Percentiles rank a stretch among this genome's conserved stretches.
phyloP scores from a whole-genome alignment of 2,888 invertebrate genomes.

The Phasia obesa region DNA sequence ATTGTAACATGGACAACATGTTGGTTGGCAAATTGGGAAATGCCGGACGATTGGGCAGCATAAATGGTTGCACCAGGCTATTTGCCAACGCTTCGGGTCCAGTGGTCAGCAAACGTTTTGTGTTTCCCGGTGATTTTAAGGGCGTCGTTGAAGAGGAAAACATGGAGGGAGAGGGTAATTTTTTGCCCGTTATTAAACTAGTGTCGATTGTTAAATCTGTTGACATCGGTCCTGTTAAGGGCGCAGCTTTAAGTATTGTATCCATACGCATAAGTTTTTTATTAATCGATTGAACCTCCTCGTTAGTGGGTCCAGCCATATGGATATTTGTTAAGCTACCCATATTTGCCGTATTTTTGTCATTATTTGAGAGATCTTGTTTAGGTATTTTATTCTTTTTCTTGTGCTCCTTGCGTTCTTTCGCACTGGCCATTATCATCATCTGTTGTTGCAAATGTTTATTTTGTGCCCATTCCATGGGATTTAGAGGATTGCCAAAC shows the following conservation, averaged over 20 bases:
- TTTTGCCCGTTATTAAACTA: conserved; percentile 56
- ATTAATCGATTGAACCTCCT: conserved; percentile 77
- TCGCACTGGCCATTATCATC: conserved; percentile 68
- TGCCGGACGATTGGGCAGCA: conserved; percentile 73
- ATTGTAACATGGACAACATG: conserved; percentile 77
- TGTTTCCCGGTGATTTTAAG: conserved; percentile 58
- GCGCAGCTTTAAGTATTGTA: conserved; percentile 74
- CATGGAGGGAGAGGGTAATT: conserved; percentile 47
- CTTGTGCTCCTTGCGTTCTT: conserved; percentile 77
- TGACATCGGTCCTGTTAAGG: conserved; percentile 74
- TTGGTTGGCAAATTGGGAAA: conserved; percentile 76
- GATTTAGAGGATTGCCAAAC: conserved; percentile 57
- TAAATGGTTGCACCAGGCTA: conserved; percentile 56
- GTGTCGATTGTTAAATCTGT: conserved; percentile 58
- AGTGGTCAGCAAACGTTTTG: conserved; percentile 52
- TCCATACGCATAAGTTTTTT: conserved; percentile 83
- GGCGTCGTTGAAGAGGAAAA: conserved; percentile 48
- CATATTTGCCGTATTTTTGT: conserved; percentile 44
- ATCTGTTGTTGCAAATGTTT: conserved; percentile 68
- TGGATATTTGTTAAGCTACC: conserved; percentile 13
- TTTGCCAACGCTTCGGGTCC: conserved; percentile 37
- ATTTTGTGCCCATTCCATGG: conserved; percentile 63
- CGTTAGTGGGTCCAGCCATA: conserved; percentile 70
- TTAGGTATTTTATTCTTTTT: conserved; percentile 73
- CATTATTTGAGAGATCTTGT: conserved; percentile 41